Base-by-base conservation (phyloP, 2,113 vertebrate species). In the Epinephelus lanceolatus region DNA sequence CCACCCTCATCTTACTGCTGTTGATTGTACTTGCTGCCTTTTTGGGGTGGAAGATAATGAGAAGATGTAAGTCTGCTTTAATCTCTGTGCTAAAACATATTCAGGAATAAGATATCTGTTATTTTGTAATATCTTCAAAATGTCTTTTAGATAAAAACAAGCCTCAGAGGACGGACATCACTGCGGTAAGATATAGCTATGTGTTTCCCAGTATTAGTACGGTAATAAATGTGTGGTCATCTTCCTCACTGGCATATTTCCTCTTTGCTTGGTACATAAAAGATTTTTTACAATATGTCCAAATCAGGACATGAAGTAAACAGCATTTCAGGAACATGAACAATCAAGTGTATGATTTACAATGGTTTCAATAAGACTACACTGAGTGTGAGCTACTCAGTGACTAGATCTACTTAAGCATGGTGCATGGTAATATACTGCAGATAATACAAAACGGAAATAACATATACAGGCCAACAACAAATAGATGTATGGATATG, bases 141-240 rank as follows among this genome's bases (percentile, higher is more conserved):
- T 67, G 17, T 72, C 19, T 68, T 82, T 62, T 33, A 87, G 85
- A 52, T 5, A 74, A 45, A 8, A 45, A 13, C 23, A 67, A 67
- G 37, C 18, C 25, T 52, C n/a, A 73, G 2, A 21, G 0, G 6
- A 6, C 47, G 37, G 45, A 56, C 37, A 37, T 8, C 6, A n/a
- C 14, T 45, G 18, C 0, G 76, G 88, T 90, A 87, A 80, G 68
- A 47, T 12, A 40, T 1, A 40, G 5, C 37, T 10, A 37, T 33
- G 23, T 49, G 12, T 62, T 63, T 51, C 47, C 13, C 8, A 15
- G 45, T 45, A 66, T 55, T 27, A 2, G 30, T 75, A 30, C 19
- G 2, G 21, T 53, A 9, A 55, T 51, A 10, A 51, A 52, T 18
- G n/a, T 40, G 12, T 40, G 9, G 3, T 63, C 17, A 53, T 21